Base-by-base conservation (phyloP, 2,888 invertebrate genomes). In the Tubulanus polymorphus region DNA sequence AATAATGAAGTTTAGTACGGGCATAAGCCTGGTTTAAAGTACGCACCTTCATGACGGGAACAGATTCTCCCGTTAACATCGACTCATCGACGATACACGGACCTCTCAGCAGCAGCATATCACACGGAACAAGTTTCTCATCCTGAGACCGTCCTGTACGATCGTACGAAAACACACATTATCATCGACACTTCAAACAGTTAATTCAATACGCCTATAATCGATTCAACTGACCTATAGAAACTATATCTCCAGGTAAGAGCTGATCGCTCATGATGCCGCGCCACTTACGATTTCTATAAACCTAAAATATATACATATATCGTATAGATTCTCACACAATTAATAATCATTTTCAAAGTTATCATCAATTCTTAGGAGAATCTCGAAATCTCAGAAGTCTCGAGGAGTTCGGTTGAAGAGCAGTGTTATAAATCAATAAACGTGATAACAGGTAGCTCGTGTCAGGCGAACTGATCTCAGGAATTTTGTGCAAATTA, bases 51-150 rank as follows among this genome's bases (percentile, higher is more conserved):
- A 99, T 97, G 81, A 97, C 97, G 1, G 99, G 99, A 5, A 99
- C 95, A 60, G 95, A 96, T 81, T 99, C 99, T 53, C 88, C 97
- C 15, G 99, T 99, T 60, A 99, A 83, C 95, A 99, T 95, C 67
- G 96, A 95, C 80, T 99, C 99, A 76, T 99, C 99, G 0, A 99
- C 93, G 70, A 99, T 96, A 76, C 97, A 97, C 1, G 92, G 89
- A 6, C 99, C 99, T 72, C 95, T 84, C 54, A 99, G 78, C 45
- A 99, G 82, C 28, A 99, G 83, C 78, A 99, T 85, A 80, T 99
- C 99, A 81, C 99, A 99, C 1, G 99, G 99, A 50, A 97, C 92
- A 61, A 94, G 83, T 58, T 78, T 90, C 69, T 96, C 95, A 74
- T 91, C 89, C 56, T 87, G 85, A 12, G 92, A 90, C 63, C 97